Conservation (phyloP, 2,888 invertebrate species). For the Patella caerulea region DNA sequence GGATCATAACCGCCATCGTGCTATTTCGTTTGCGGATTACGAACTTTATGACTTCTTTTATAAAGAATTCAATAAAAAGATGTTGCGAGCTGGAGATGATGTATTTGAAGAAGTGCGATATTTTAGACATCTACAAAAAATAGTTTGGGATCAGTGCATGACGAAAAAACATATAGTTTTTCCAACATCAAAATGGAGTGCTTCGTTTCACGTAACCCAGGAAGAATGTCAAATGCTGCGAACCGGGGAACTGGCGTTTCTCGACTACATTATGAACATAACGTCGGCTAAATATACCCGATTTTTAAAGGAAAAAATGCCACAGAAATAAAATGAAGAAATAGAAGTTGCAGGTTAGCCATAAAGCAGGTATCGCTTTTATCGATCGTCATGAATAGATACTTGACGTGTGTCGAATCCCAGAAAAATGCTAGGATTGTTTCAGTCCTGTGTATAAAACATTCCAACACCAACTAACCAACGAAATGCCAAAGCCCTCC, state of each 20-base stretch:
- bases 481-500: no score
- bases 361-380: no score
- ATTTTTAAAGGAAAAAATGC: conserved; percentile 17
- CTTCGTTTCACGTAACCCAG: conserved; percentile 25
- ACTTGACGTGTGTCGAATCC: no score
- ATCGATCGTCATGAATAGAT: no score
- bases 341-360: no score
- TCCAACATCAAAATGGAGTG: conserved; percentile 34
- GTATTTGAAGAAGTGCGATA: conserved; percentile 30
- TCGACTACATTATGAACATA: conserved; percentile 26
- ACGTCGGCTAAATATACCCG: neutral
- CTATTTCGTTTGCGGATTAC: conserved; percentile 25
- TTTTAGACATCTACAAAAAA: conserved; percentile 16
- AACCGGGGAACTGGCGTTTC: conserved; percentile 30
- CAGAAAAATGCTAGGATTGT: no score
- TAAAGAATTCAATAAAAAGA: conserved; percentile 15
- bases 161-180: conserved; percentile 21
- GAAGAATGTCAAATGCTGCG: conserved; percentile 36
- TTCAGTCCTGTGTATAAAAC: no score
- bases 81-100: conserved; percentile 19
- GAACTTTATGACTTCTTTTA: conserved; percentile 31
- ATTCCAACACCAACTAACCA: no score
- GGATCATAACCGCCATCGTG: conserved; percentile 28
- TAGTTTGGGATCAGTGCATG: conserved; percentile 24
- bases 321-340: no score